These are phyloP conservation scores for Siphonodentalium dalli DNA, from an alignment of 2,888 invertebrate species.

Conservation along the genomic window DNA sequence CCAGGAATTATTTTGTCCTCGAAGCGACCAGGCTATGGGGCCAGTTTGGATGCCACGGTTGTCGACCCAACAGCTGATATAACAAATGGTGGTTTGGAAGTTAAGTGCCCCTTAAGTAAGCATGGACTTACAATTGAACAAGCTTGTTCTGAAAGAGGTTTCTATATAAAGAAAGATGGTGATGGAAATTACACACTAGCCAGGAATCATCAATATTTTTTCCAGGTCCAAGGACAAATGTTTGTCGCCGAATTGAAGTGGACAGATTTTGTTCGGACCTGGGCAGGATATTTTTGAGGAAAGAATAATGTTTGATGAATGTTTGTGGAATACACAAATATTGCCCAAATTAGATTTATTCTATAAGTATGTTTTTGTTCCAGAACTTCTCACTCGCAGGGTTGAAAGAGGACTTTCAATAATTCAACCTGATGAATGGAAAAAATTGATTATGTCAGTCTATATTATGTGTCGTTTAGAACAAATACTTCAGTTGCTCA, in stretches of 20 bases:
- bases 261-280: background rate
- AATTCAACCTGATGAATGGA: background rate
- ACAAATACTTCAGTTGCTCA: no score
- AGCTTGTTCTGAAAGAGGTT: background rate
- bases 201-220: background rate
- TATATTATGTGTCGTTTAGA: no score
- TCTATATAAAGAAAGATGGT: constrained; percentile 2
- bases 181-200: background rate
- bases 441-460: no score
- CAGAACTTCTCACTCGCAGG: constrained; percentile 4
- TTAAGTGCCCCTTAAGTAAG: no score
- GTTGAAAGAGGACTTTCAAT: background rate
- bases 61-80: background rate
- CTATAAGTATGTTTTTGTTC: constrained; percentile 5
- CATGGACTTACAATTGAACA: background rate
- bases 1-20: background rate
- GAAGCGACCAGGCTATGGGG: constrained; percentile 2
- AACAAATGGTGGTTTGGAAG: no score
- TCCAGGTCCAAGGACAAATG: background rate
- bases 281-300: background rate
- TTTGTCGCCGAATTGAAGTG: background rate
- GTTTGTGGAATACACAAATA: background rate
- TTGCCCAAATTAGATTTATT: constrained; percentile 3
- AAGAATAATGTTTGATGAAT: background rate
- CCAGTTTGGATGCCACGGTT: constrained; percentile 1